Evolutionary conservation across 1,140 invertebrate species (phyloP), one percentile per base, ranked within the genome.

Genomic region (Whitmania pigra): DNA sequence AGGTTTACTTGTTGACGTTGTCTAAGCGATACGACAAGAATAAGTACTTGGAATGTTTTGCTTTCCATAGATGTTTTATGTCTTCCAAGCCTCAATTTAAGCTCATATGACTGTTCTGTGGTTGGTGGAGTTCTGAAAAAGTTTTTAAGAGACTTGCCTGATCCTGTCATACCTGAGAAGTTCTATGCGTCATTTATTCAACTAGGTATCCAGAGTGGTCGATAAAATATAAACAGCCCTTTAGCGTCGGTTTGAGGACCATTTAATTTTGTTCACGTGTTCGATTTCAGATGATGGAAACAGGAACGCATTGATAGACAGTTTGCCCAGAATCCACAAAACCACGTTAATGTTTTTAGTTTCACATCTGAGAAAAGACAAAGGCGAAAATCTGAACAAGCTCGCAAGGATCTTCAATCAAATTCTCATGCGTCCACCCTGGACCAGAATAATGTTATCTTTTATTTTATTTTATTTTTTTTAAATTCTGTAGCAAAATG

Each of bases 121-220:
- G 85, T 91, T 72, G 86, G 88, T 27, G 87, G 87, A 75, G 85
- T 87, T 29, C 79, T 91, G 57, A 90, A 90, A 77, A 88, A 89
- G 78, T 90, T 88, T 78, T 80, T 91, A 31, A 79, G 88, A 40
- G 89, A 91, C 79, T 80, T 91, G 74, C 88, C 89, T 0, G 88
- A 90, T 78, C 88, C 89, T 22, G 84, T 91, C 20, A 89, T 91
- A 69, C 89, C 89, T 22, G 87, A 88, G 20, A 86, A 88, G 76
- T 87, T 87, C 84, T 91, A 91, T 79, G 87, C 89, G 72, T 84
- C 83, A 75, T 90, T 90, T 78, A 84, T 90, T 71, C 86, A 89
- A 77, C 86, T 85, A 69, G 78, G 57, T 63, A 25, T 7, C 11
- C 3, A 13, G 11, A 11, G 2, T 17, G 43, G 43, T 11, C 43